Conservation (phyloP, 2,888 invertebrate genomes). For the Schizaphis graminum region DNA sequence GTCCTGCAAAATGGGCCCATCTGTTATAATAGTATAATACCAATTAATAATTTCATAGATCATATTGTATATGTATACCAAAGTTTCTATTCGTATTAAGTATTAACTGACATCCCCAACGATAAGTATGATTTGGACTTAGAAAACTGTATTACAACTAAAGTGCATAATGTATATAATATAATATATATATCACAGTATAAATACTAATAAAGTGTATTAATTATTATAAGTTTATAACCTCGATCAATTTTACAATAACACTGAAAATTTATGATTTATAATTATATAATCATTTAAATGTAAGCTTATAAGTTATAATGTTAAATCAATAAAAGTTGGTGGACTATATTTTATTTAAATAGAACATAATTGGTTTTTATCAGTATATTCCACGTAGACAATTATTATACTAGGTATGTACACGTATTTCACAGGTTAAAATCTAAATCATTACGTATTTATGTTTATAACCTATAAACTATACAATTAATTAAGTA, state of each 20-base stretch:
- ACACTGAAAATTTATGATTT: neutral
- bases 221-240: neutral
- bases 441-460: neutral
- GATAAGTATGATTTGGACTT: neutral
- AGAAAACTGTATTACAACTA: neutral
- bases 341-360: neutral
- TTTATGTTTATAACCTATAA: neutral
- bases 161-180: neutral
- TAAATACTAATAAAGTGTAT: neutral
- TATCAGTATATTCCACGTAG: constrained; percentile 17
- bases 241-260: neutral
- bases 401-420: neutral
- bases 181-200: neutral
- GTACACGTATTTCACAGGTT: neutral
- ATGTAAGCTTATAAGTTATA: neutral
- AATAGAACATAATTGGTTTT: constrained; percentile 27
- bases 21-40: neutral
- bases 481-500: constrained; percentile 1
- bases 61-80: neutral
- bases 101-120: neutral
- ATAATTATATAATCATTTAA: constrained; percentile 1
- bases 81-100: neutral
- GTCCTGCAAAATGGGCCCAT: neutral
- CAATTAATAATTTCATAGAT: neutral
- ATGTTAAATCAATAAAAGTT: neutral